These are phyloP conservation scores for Seira sanloemensis DNA, from an alignment of 2,888 invertebrate species.

Conservation along the genomic window DNA sequence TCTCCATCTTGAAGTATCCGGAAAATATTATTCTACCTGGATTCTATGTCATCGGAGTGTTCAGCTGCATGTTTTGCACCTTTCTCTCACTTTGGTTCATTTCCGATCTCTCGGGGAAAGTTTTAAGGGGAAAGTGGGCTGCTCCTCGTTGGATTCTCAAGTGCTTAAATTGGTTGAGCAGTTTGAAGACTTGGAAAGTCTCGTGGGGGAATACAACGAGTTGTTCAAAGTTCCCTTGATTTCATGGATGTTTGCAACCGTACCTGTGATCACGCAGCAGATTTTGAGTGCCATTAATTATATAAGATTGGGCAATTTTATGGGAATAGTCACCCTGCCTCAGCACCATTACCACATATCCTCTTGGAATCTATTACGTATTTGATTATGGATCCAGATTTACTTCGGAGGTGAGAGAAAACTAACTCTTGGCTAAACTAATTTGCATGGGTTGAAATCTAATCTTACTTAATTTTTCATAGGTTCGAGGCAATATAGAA, in stretches of 20 bases:
- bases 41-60: background rate
- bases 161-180: background rate
- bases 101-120: background rate
- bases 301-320: background rate
- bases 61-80: no score
- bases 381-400: no score
- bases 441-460: no score
- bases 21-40: no score
- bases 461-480: no score
- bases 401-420: no score
- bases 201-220: background rate
- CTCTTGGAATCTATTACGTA: background rate
- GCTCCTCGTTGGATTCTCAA: background rate
- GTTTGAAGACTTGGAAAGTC: background rate
- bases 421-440: no score
- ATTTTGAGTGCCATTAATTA: background rate
- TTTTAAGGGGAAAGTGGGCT: no score
- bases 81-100: background rate
- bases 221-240: background rate
- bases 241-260: background rate
- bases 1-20: no score
- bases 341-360: no score
- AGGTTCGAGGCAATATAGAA: no score
- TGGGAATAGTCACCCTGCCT: no score
- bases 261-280: background rate